A percentile compares a stretch with the other conserved stretches of the same genome.
These are phyloP conservation scores for Beris morrisii DNA, from an alignment of 2,888 invertebrate species.

Conservation along the genomic window DNA sequence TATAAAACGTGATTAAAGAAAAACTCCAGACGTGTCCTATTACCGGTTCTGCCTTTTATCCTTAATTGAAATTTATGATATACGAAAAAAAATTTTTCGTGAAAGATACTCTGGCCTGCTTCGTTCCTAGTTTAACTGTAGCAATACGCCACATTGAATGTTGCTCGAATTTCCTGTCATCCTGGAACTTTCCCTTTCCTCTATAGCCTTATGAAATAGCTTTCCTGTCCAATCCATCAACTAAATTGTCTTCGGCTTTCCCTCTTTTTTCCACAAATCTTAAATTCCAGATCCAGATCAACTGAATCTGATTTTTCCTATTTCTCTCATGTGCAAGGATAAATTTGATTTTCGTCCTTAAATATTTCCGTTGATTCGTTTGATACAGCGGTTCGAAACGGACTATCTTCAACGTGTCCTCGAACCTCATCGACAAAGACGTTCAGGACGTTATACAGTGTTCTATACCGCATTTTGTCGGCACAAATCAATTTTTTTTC, in stretches of 20 bases:
- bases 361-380: slow-evolving; percentile 2
- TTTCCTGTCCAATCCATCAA: slow-evolving; percentile 27
- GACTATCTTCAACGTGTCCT: not conserved
- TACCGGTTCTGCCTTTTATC: too few relatives aligned
- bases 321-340: slow-evolving; percentile 20
- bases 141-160: not conserved
- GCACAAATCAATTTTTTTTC: not conserved
- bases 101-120: too few relatives aligned
- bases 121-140: too few relatives aligned
- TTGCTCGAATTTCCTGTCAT: slow-evolving; percentile 15
- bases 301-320: slow-evolving; percentile 21
- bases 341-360: slow-evolving; percentile 25
- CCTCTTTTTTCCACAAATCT: not conserved
- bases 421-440: not conserved
- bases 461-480: too few relatives aligned
- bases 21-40: too few relatives aligned
- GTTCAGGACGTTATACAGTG: too few relatives aligned
- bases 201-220: slow-evolving; percentile 11
- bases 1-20: too few relatives aligned
- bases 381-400: not conserved
- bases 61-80: too few relatives aligned
- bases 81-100: too few relatives aligned
- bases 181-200: slow-evolving; percentile 7
- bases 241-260: slow-evolving; percentile 21
- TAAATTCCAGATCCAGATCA: slow-evolving; percentile 1